A percentile compares a stretch with the other conserved stretches of the same genome.
Conservation (phyloP, 2,113 vertebrate species). For the Anser brachyrhynchus region DNA sequence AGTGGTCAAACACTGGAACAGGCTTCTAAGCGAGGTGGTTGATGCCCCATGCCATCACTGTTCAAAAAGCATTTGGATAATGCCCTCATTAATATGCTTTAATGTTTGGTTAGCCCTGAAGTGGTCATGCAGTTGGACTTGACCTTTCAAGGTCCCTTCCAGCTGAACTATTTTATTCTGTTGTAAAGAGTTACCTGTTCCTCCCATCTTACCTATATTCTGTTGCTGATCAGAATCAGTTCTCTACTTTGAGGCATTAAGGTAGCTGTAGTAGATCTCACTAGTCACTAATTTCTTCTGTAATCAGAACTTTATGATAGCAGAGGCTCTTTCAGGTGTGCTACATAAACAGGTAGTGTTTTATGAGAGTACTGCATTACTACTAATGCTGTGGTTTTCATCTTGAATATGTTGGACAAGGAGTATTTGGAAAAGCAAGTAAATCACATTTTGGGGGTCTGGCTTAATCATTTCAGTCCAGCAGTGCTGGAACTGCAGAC, state of each 20-base stretch:
- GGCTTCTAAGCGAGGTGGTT: too few species aligned
- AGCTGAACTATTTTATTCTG: too few species aligned
- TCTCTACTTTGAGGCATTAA: background rate
- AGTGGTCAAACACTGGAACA: too few species aligned
- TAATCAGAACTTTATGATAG: background rate
- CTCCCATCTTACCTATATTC: background rate
- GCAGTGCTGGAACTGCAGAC: background rate
- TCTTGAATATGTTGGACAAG: background rate
- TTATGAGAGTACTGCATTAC: background rate
- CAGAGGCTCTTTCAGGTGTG: background rate
- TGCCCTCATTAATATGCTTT: too few species aligned
- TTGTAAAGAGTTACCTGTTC: background rate
- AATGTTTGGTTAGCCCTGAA: too few species aligned
- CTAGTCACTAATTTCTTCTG: background rate
- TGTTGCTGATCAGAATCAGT: background rate
- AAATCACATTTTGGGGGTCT: background rate
- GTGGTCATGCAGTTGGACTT: too few species aligned
- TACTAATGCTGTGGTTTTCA: background rate
- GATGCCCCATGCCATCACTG: too few species aligned
- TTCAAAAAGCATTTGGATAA: too few species aligned
- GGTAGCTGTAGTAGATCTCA: background rate
- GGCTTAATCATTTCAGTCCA: background rate
- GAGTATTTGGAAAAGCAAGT: background rate
- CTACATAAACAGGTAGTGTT: background rate
- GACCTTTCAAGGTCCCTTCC: too few species aligned